Evolutionary conservation across 2,888 invertebrate genomes (phyloP), one percentile per base, ranked within the genome.

Genomic region (Andrena dorsata): DNA sequence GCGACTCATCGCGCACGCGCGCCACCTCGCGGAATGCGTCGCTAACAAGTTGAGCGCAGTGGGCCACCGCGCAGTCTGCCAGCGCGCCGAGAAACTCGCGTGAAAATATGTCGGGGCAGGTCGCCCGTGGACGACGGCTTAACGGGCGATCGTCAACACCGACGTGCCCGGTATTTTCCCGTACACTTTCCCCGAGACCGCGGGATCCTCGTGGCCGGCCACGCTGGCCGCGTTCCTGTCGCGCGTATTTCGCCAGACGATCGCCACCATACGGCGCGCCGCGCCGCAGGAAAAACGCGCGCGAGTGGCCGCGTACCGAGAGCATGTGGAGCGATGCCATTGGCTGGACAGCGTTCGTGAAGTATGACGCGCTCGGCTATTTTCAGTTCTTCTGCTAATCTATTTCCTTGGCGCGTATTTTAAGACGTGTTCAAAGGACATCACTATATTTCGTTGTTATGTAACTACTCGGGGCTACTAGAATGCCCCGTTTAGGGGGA

Each of bases 261-360:
- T 51, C 51, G 60, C 49, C 51, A 32, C 53, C 23, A 13, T 16
- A 28, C 58, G 53, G 16, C 74, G 75, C 71, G 51, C 16, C 51
- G n/a, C 26, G n/a, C 16, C 73, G 60, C 73, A 60, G 68, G 74
- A 68, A 80, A 56, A 81, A 75, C 81, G 84, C 83, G 80, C 76
- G 80, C 76, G 77, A 78, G 71, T 47, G 72, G 61, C 51, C 4
- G 56, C 56, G 56, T 56, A 73, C 69, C 80, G 81, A 77, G 91
- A 93, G 94, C 94, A 95, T 95, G 95, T 95, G 95, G 95, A 95
- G 90, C 91, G 81, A 90, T 82, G 86, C 89, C 89, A 95, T 95
- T 95, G 95, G 95, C 89, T 88, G 89, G 85, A 85, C 79, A 66
- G 82, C 83, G 87, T 82, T 88, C 84, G 88, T 71, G 65, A 75